Evolutionary conservation across 1,140 invertebrate genomes (phyloP), one percentile per base, ranked within the genome.

Genomic region (Nymphalis io): DNA sequence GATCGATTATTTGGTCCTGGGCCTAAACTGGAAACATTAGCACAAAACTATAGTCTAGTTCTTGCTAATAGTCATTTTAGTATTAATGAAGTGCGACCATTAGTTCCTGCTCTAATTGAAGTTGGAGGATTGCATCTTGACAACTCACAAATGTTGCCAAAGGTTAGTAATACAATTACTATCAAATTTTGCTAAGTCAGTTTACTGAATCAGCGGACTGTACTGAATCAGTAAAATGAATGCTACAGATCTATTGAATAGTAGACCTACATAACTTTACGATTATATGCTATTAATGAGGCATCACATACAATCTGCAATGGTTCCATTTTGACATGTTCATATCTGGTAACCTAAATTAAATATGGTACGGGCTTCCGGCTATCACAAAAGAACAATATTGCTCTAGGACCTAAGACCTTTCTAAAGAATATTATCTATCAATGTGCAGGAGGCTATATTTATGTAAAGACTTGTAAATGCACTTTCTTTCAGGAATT

Each of bases 1-100:
- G 89, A 93, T 70, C 79, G 88, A 53, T 75, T 92, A 20, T 92
- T 93, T 72, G 91, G 89, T 12, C 73, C 80, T 0, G 83, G 89
- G 18, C 91, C 93, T 2, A 87, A 84, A 39, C 81, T 95, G 18
- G 89, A 92, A 1, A 87, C 91, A 10, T 83, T 95, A 61, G 92
- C 92, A 8, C 90, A 92, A 53, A 93, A 94, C 70, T 93, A 93
- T 4, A 94, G 93, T 75, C 76, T 95, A 51, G 90, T 94, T 13
- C 74, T 95, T 59, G 91, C 93, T 0, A 95, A 95, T 72, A 93
- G 93, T 16, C 94, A 95, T 81, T 93, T 93, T 73, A 92, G 92
- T 10, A 88, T 94, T 58, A 93, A 94, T 70, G 93, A 94, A 83
- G 93, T 94, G 2, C 84, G 93, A 39, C 93, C 94, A 13, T 88